Conservation (phyloP, 2,888 invertebrate species). For the Rhagium mordax region DNA sequence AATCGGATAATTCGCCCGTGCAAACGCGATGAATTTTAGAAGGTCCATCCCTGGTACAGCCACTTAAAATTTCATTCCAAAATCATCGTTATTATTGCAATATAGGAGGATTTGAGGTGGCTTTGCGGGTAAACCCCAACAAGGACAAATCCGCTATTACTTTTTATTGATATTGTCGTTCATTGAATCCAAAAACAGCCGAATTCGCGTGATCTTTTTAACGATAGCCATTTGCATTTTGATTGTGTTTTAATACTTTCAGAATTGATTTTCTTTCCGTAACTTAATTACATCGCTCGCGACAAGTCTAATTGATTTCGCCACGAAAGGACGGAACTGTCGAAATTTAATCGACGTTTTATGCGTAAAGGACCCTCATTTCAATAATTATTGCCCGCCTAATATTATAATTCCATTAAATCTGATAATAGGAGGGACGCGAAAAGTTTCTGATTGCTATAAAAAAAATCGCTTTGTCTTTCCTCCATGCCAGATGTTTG, state of each 20-base stretch:
- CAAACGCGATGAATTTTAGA: neutral
- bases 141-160: conserved; percentile 44
- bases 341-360: conserved; percentile 46
- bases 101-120: conserved; percentile 9
- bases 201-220: conserved; percentile 56
- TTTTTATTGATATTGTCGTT: conserved; percentile 53
- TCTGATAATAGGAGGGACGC: neutral
- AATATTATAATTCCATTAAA: conserved; percentile 28
- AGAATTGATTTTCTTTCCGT: conserved; percentile 55
- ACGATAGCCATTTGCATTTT: conserved; percentile 58
- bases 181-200: conserved; percentile 53
- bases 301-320: conserved; percentile 48
- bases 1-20: too few relatives aligned
- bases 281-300: conserved; percentile 47
- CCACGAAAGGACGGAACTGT: conserved; percentile 42
- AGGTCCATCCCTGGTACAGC: neutral
- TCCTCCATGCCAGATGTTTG: neutral
- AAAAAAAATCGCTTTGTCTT: neutral
- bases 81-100: conserved; percentile 23
- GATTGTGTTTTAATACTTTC: conserved; percentile 58
- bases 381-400: conserved; percentile 20
- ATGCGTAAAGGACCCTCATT: conserved; percentile 28
- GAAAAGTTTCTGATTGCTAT: neutral
- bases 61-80: conserved; percentile 12
- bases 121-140: conserved; percentile 10